These are phyloP conservation scores for Epinotia nisella DNA, from an alignment of 2,888 invertebrate species.

Conservation along the genomic window DNA sequence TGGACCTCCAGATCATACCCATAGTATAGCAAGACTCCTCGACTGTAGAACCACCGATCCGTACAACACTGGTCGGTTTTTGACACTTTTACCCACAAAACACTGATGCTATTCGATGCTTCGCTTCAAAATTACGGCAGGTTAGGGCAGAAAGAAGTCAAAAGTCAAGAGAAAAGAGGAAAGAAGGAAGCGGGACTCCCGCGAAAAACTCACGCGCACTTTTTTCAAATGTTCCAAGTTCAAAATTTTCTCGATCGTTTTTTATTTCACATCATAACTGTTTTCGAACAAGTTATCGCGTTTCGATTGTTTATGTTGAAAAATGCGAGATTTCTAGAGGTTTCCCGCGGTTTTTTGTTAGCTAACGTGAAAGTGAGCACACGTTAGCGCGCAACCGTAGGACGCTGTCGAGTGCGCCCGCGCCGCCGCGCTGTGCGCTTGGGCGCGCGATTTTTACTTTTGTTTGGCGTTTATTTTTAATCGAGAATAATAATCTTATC, in stretches of 20 bases:
- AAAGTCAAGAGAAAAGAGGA: conserved; percentile 53
- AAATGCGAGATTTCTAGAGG: conserved; percentile 62
- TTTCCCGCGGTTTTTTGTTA: conserved; percentile 69
- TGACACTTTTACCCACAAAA: conserved; percentile 21
- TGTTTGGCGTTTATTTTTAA: conserved; percentile 35
- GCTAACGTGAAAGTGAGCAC: conserved; percentile 73
- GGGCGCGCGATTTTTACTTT: conserved; percentile 37
- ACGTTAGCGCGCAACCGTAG: conserved; percentile 72
- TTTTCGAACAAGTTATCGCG: conserved; percentile 66
- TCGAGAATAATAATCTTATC: conserved; percentile 19
- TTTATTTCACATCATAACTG: conserved; percentile 68
- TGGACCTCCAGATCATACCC: conserved; percentile 71
- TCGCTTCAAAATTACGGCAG: background rate
- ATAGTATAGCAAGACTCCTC: conserved; percentile 66
- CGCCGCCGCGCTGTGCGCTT: conserved; percentile 37
- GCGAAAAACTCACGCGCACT: conserved; percentile 50
- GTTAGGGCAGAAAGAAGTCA: conserved; percentile 41
- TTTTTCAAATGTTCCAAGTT: conserved; percentile 51
- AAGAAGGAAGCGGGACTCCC: conserved; percentile 52
- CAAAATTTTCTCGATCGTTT: conserved; percentile 49
- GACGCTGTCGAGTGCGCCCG: conserved; percentile 65
- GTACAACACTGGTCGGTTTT: conserved; percentile 27
- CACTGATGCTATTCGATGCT: conserved; percentile 2
- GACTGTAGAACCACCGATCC: conserved; percentile 42
- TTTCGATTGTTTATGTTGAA: conserved; percentile 57